Evolutionary conservation across 2,113 vertebrate genomes (phyloP).

Genomic region (Salvator merianae): DNA sequence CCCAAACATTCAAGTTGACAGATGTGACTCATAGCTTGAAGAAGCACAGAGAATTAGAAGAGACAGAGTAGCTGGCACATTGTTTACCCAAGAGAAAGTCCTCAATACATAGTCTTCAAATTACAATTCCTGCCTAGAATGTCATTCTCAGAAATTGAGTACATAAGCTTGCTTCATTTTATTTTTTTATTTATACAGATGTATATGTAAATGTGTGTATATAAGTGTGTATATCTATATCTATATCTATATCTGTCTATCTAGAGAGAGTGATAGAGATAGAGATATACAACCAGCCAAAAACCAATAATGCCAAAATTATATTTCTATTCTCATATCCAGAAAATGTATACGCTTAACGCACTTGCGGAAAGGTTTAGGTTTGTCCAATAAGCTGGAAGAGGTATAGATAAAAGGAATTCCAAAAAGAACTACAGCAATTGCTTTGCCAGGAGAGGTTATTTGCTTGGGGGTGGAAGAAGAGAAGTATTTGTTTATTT

Average conservation of each 20-base stretch:
- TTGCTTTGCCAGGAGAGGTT: too few species aligned
- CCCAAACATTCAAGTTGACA: conserved; percentile 1
- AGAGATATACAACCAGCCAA: background rate
- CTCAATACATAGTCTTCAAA: background rate
- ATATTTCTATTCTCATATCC: background rate
- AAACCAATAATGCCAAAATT: background rate
- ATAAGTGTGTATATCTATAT: too few species aligned
- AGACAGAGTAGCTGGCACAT: background rate
- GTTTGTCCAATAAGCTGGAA: too few species aligned
- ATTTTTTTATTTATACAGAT: too few species aligned
- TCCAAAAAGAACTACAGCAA: too few species aligned
- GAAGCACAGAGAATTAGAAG: background rate
- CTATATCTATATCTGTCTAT: too few species aligned
- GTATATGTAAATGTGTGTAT: too few species aligned
- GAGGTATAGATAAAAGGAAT: too few species aligned
- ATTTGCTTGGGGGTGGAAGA: too few species aligned
- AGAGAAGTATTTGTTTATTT: too few species aligned
- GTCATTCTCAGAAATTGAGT: background rate
- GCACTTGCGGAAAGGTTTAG: too few species aligned
- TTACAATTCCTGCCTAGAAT: background rate
- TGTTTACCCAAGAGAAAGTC: background rate
- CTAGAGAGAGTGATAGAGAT: too few species aligned
- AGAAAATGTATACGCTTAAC: background rate
- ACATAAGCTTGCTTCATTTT: background rate
- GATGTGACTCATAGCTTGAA: conserved; percentile 12